These are phyloP conservation scores for Drosophila funebris DNA, from an alignment of 1,140 invertebrate species.

Conservation along the genomic window DNA sequence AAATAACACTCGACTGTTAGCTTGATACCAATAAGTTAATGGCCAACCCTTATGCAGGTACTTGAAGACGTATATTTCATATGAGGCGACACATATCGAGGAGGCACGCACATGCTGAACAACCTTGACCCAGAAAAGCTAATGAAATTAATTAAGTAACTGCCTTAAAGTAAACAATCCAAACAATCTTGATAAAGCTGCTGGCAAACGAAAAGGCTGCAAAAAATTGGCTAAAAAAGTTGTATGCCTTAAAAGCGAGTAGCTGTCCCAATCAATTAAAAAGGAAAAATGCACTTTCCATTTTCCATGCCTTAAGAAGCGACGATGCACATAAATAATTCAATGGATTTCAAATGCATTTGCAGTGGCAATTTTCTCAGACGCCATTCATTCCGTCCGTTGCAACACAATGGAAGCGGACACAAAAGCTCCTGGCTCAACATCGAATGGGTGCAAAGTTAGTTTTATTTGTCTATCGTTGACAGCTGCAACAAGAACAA, in stretches of 20 bases:
- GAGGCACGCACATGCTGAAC: slow-evolving; percentile 9
- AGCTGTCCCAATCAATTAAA: not conserved
- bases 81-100: slow-evolving; percentile 14
- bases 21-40: not conserved
- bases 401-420: slow-evolving; percentile 19
- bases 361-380: slow-evolving; percentile 18
- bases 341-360: slow-evolving; percentile 36
- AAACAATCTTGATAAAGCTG: not conserved
- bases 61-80: slow-evolving; percentile 19
- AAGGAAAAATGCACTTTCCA: slow-evolving; percentile 28
- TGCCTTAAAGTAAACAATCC: slow-evolving; percentile 2
- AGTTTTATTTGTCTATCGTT: slow-evolving; percentile 52
- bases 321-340: slow-evolving; percentile 52
- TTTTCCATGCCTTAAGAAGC: slow-evolving; percentile 14
- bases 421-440: slow-evolving; percentile 9
- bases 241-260: not conserved
- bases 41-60: slow-evolving; percentile 19
- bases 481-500: slow-evolving; percentile 18
- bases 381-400: slow-evolving; percentile 1
- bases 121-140: slow-evolving; percentile 61
- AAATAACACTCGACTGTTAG: not conserved
- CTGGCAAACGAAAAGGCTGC: not conserved
- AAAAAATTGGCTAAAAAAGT: not conserved
- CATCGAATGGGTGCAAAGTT: slow-evolving; percentile 30
- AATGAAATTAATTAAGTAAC: slow-evolving; percentile 56